A percentile compares a stretch with the other conserved stretches of the same genome.
phyloP scores from a whole-genome alignment of 1,140 invertebrate genomes.

The Delia radicum region DNA sequence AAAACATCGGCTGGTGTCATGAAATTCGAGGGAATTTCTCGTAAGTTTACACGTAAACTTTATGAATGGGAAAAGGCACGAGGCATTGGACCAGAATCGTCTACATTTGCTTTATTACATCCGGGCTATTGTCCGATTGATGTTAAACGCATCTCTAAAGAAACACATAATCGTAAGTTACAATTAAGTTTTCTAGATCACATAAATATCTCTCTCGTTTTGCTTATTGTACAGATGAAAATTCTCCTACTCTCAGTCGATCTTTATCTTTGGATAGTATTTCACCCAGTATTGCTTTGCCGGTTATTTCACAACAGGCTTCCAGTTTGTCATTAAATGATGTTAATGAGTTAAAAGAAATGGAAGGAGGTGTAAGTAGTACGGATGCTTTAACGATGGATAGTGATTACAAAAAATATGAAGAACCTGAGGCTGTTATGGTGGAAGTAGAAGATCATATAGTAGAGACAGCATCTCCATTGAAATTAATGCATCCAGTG shows the following conservation, averaged over 20 bases:
- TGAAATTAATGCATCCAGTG: slow-evolving; percentile 63
- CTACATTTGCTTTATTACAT: slow-evolving; percentile 74
- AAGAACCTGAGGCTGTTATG: slow-evolving; percentile 65
- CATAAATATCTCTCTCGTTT: too few relatives aligned
- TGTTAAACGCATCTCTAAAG: slow-evolving; percentile 45
- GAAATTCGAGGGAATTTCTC: slow-evolving; percentile 80
- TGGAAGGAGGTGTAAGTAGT: slow-evolving; percentile 58
- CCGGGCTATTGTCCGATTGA: slow-evolving; percentile 59
- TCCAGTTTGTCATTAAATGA: slow-evolving; percentile 74
- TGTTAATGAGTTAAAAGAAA: slow-evolving; percentile 62
- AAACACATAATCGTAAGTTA: slow-evolving; percentile 40
- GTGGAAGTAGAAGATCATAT: slow-evolving; percentile 71
- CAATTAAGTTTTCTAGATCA: not conserved
- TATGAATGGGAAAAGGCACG: slow-evolving; percentile 88
- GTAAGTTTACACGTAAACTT: slow-evolving; percentile 83
- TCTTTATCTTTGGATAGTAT: slow-evolving; percentile 74
- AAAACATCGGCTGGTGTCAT: slow-evolving; percentile 79
- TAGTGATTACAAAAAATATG: slow-evolving; percentile 52
- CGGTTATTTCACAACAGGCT: slow-evolving; percentile 61
- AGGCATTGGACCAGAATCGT: slow-evolving; percentile 77
- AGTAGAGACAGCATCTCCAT: slow-evolving; percentile 66
- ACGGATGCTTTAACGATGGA: slow-evolving; percentile 42
- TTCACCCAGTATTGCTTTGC: slow-evolving; percentile 57
- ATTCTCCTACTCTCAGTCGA: slow-evolving; percentile 58
- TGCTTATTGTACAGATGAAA: slow-evolving; percentile 33